Base-by-base conservation (phyloP, 2,113 vertebrate genomes). In the Camelus dromedarius region DNA sequence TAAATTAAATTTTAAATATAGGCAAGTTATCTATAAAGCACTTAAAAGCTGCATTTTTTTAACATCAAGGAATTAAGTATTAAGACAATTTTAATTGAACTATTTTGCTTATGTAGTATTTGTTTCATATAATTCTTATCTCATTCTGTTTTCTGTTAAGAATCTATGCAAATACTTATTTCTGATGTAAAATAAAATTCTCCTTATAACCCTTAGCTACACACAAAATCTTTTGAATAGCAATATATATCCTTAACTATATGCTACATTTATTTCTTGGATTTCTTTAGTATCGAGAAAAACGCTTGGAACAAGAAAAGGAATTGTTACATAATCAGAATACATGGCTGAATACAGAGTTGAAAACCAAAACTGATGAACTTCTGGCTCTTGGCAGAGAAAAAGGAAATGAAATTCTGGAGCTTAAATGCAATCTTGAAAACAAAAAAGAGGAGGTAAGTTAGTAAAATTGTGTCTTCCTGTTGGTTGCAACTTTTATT, bases 291-390 rank as follows among this genome's bases (percentile, higher is more conserved):
- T 99, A 99, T 98, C 99, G 99, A 70, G 99, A 99, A 97, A 99
- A 99, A 93, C 99, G 99, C 12, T 98, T 99, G 98, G 99, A 99
- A 28, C 99, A 99, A 97, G 99, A 99, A 96, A 99, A 99, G 75
- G 99, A 99, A 93, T 98, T 99, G 35, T 97, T 99, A 0, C 98
- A 99, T 95, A 98, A 93, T 93, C 99, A 99, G 66, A 99, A 99
- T 89, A 98, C 98, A 0, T 99, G 99, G 99, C 98, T 99, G 96
- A 99, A 99, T 30, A 80, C 98, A 0, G 99, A 99, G 93, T 91
- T 99, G 95, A 99, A 99, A 98, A 98, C 99, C 52, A 99, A 99
- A 98, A 99, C 99, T 62, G 99, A 99, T 95, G 99, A 99, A 77
- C 98, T 99, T 75, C 98, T 99, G 9, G 99, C 98, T 42, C 98